phyloP scores from a whole-genome alignment of 2,888 invertebrate genomes.

The Phlogophora meticulosa region DNA sequence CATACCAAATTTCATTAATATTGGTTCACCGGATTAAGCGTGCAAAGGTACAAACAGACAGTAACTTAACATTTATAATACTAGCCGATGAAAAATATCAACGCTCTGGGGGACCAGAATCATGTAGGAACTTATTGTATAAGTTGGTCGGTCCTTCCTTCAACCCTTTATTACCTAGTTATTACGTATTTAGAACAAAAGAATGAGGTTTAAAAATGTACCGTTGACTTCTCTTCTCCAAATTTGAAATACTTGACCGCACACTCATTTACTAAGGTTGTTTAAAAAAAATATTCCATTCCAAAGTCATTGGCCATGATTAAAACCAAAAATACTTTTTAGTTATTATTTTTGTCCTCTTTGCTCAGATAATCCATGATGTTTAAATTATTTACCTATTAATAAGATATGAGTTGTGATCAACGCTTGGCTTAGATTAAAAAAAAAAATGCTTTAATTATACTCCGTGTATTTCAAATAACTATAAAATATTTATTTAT shows the following conservation, averaged over 20 bases:
- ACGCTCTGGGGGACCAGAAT: too few relatives aligned
- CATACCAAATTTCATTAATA: too few relatives aligned
- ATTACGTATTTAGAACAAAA: too few relatives aligned
- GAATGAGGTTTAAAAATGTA: too few relatives aligned
- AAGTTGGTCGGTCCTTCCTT: too few relatives aligned
- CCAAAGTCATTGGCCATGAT: constrained; percentile 25
- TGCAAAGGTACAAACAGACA: too few relatives aligned
- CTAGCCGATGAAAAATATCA: too few relatives aligned
- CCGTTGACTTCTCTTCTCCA: too few relatives aligned
- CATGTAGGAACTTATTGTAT: too few relatives aligned
- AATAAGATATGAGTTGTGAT: constrained; percentile 29
- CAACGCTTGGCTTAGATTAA: not conserved
- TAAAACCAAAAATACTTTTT: constrained; percentile 36
- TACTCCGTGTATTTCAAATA: constrained; percentile 15
- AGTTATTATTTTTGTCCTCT: constrained; percentile 6
- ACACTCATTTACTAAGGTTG: not conserved
- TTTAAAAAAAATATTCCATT: constrained; percentile 2
- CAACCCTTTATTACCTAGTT: too few relatives aligned
- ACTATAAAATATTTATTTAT: not conserved
- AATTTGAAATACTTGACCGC: not conserved
- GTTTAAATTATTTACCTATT: constrained; percentile 1
- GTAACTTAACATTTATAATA: too few relatives aligned
- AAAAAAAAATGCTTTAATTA: constrained; percentile 7
- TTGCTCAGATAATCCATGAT: constrained; percentile 42
- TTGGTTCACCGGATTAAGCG: too few relatives aligned